phyloP scores from a whole-genome alignment of 2,113 vertebrate genomes.

The Carettochelys insculpta region DNA sequence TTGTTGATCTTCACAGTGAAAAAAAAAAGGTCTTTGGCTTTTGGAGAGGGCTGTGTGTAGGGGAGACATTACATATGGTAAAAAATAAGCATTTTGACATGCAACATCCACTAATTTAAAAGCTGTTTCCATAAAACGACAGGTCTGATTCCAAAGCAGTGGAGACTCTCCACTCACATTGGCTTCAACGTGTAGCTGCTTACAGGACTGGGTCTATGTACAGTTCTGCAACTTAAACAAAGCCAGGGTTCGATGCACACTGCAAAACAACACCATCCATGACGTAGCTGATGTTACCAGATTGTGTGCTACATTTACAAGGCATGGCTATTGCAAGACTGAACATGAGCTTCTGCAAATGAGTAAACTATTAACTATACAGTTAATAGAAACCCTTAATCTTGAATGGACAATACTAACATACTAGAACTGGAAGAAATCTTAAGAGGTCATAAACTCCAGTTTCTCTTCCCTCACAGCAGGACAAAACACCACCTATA shows the following conservation, averaged over 20 bases:
- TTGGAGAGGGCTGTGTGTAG: neutral
- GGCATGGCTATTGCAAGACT: slow-evolving; percentile 1
- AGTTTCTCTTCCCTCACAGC: too few relatives aligned
- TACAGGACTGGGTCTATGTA: neutral
- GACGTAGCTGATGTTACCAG: slow-evolving; percentile 32
- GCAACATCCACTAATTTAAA: neutral
- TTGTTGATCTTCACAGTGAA: slow-evolving; percentile 12
- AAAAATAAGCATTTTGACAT: neutral
- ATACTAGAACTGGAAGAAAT: too few relatives aligned
- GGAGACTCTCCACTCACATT: neutral
- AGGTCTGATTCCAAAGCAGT: neutral
- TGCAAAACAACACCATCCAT: slow-evolving; percentile 35
- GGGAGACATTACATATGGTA: neutral
- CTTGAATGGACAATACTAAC: neutral
- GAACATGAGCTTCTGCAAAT: slow-evolving; percentile 53
- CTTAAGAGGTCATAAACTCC: too few relatives aligned
- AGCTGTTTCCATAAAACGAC: fast-evolving
- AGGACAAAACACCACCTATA: too few relatives aligned
- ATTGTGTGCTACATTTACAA: slow-evolving; percentile 48
- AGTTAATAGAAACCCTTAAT: slow-evolving; percentile 46
- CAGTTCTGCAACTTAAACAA: neutral
- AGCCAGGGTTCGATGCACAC: neutral
- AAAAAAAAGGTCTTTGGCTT: neutral
- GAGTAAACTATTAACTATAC: neutral
- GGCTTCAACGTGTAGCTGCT: neutral